Evolutionary conservation across 1,140 invertebrate genomes (phyloP), one percentile per base, ranked within the genome.

Genomic region (Armadillidium nasatum): DNA sequence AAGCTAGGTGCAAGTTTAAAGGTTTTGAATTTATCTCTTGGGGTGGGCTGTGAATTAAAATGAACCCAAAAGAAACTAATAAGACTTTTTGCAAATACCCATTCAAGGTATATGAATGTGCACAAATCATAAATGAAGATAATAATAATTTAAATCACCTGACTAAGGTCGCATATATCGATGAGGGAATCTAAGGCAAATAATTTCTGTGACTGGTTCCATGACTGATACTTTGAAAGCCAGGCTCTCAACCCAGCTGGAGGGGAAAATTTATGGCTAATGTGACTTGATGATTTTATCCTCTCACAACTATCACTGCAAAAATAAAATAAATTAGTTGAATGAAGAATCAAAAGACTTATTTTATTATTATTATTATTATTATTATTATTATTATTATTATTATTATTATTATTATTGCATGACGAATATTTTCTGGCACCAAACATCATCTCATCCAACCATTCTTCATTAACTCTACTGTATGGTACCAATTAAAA

Each of bases 141-240:
- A 33, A 33, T 33, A 33, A 33, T 3, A 33, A 33, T 94, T 84
- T 96, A 92, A 60, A 95, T 90, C 0, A 97, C 94, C 87, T 98
- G 94, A 46, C 93, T 92, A 7, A 94, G 91, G 81, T 96, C 93
- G 86, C 95, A 97, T 54, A 90, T 86, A 70, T 91, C 91, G 72
- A 98, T 95, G 67, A 99, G 86, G 78, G 93, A 90, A 84, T 96
- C 94, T 44, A 99, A 89, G 0, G 95, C 96, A 82, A 93, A 85
- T 81, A 96, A 88, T 79, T 95, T 88, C 84, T 98, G 94, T 0
- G 90, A 90, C 84, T 96, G 93, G 33, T 91, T 91, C 95, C 95
- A 98, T 0, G 74, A 72, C 72, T 79, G 76, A 44, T 78, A 80
- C 54, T 78, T 78, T 11, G 75, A 71, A 43, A 81, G 45, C 78